Conservation (phyloP, 2,797 vertebrate genomes). For the Antrozous pallidus region DNA sequence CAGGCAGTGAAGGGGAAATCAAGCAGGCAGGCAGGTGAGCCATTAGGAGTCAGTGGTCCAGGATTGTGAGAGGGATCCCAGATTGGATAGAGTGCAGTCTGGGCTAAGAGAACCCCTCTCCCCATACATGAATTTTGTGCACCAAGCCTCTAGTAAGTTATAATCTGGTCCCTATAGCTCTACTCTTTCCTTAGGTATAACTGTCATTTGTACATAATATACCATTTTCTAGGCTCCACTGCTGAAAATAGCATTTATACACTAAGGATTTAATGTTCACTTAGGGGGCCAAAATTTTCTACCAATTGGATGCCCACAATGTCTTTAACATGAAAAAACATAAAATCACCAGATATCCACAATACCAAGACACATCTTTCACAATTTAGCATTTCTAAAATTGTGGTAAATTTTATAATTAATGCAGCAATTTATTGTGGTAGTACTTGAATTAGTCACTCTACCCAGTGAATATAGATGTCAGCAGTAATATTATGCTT, state of each 20-base stretch:
- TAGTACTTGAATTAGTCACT: background rate
- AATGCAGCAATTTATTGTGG: background rate
- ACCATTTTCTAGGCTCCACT: background rate
- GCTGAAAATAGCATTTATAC: constrained; percentile 26
- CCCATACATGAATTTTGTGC: too few species aligned
- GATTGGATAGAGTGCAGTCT: too few species aligned
- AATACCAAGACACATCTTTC: background rate
- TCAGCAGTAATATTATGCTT: background rate
- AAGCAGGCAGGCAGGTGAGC: too few species aligned
- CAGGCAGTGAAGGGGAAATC: too few species aligned
- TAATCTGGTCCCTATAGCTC: background rate
- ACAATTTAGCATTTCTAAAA: constrained; percentile 8
- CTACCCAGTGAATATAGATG: background rate
- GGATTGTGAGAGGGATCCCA: too few species aligned
- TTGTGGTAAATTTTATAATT: background rate
- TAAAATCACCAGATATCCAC: background rate
- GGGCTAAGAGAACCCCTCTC: too few species aligned
- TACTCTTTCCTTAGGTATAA: background rate
- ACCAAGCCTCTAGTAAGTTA: background rate
- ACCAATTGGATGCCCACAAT: background rate
- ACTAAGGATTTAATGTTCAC: background rate
- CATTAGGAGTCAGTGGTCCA: too few species aligned
- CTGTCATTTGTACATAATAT: background rate
- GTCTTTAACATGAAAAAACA: background rate
- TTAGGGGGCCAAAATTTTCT: background rate